These are phyloP conservation scores for Atherinomorus stipes DNA, from an alignment of 2,113 vertebrate species.

Conservation along the genomic window DNA sequence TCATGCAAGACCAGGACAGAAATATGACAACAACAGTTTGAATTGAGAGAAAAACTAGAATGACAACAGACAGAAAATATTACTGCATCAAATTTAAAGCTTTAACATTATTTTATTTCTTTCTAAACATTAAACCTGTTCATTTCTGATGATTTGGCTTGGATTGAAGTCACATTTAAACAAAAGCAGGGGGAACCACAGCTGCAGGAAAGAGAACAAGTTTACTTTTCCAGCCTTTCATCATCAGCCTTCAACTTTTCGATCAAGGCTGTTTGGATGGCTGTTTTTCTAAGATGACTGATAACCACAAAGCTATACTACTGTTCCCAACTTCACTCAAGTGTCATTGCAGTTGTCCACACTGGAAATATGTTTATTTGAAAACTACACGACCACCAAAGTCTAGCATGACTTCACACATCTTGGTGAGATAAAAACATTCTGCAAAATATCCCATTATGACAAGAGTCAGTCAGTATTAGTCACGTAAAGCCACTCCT, in stretches of 20 bases:
- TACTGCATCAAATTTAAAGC: too few relatives aligned
- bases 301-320: conserved; percentile 31
- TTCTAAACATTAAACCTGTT: too few relatives aligned
- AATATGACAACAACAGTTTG: background rate
- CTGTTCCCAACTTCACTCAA: conserved; percentile 16
- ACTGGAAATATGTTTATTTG: conserved; percentile 6
- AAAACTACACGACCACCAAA: conserved; percentile 1
- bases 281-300: conserved; percentile 6
- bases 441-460: background rate
- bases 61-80: too few relatives aligned
- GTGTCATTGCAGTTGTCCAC: conserved; percentile 5
- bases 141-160: too few relatives aligned
- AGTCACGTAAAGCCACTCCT: background rate
- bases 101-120: too few relatives aligned
- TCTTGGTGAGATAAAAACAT: background rate
- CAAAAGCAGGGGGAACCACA: too few relatives aligned
- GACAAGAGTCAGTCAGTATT: background rate
- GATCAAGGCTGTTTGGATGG: conserved; percentile 31
- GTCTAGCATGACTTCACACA: background rate
- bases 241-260: conserved; percentile 34
- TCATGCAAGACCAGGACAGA: background rate
- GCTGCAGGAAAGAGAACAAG: background rate
- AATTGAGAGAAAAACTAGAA: too few relatives aligned
- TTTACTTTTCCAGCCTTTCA: conserved; percentile 16
- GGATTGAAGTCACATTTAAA: too few relatives aligned